phyloP scores from a whole-genome alignment of 1,140 invertebrate species.

The Panagrolaimus sp. region DNA sequence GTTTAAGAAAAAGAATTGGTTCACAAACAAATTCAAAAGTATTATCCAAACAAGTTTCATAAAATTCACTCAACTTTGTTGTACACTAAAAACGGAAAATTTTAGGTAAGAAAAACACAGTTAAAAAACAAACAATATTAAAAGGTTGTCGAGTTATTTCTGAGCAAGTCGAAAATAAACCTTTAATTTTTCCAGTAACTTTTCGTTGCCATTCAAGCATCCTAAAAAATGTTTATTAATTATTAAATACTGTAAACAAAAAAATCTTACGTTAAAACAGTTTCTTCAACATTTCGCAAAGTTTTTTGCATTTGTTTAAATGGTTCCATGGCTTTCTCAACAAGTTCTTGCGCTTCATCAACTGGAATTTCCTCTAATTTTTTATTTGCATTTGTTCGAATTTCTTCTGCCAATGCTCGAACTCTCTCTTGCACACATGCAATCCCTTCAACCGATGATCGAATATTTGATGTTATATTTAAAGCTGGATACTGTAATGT shows the following conservation, averaged over 20 bases:
- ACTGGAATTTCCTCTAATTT: not conserved
- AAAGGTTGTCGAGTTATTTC: conserved; percentile 25
- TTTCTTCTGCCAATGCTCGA: conserved; percentile 26
- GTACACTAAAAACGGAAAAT: conserved; percentile 29
- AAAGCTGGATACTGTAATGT: conserved; percentile 32
- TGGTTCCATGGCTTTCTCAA: conserved; percentile 9
- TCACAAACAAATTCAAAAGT: conserved; percentile 34
- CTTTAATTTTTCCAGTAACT: conserved; percentile 19
- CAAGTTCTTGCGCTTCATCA: conserved; percentile 22
- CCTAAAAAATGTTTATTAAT: conserved; percentile 16
- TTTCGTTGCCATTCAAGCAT: conserved; percentile 39
- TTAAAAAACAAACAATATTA: conserved; percentile 17
- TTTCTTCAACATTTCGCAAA: conserved; percentile 34
- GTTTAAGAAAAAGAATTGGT: conserved; percentile 34
- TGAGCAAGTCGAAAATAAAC: conserved; percentile 30
- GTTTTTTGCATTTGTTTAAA: conserved; percentile 28
- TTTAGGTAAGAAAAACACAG: not conserved
- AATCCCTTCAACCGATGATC: conserved; percentile 33
- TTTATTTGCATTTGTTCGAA: conserved; percentile 21
- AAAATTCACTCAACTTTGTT: conserved; percentile 19
- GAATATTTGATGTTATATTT: conserved; percentile 35
- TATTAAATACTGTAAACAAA: not conserved
- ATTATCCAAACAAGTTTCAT: conserved; percentile 30
- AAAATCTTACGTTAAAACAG: conserved; percentile 33
- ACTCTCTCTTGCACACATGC: conserved; percentile 35